Evolutionary conservation across 2,888 invertebrate genomes (phyloP).

Genomic region (Epinotia bilunana): DNA sequence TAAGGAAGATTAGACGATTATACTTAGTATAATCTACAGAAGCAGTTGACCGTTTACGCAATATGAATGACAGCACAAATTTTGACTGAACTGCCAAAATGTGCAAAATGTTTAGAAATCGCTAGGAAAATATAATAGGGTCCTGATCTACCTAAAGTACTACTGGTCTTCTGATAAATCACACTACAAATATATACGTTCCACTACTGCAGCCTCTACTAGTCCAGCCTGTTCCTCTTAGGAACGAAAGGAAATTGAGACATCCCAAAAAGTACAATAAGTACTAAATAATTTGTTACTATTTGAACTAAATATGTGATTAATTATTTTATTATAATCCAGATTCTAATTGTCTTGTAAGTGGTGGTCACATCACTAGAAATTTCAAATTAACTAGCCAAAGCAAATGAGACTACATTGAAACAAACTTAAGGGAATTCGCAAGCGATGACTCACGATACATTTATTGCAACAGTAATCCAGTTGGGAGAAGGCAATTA

Average conservation of each 20-base stretch:
- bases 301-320: not conserved
- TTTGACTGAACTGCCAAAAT: not conserved
- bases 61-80: not conserved
- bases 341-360: not conserved
- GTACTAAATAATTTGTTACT: not conserved
- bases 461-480: slow-evolving; percentile 44
- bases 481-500: slow-evolving; percentile 49
- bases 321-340: not conserved
- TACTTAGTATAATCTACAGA: not conserved
- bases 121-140: too few species aligned
- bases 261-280: too few species aligned
- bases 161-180: too few species aligned
- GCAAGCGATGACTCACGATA: slow-evolving; percentile 44
- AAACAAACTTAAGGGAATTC: slow-evolving; percentile 24
- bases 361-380: slow-evolving; percentile 14
- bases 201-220: too few species aligned
- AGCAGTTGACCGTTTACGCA: not conserved
- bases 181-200: too few species aligned
- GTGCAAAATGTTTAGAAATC: too few species aligned
- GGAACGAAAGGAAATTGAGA: too few species aligned
- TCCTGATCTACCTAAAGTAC: too few species aligned
- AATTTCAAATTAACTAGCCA: slow-evolving; percentile 38
- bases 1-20: not conserved
- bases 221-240: too few species aligned
- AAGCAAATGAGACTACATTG: slow-evolving; percentile 36